These are phyloP conservation scores for Dendrolimus kikuchii DNA, from an alignment of 1,140 invertebrate genomes.

Conservation along the genomic window DNA sequence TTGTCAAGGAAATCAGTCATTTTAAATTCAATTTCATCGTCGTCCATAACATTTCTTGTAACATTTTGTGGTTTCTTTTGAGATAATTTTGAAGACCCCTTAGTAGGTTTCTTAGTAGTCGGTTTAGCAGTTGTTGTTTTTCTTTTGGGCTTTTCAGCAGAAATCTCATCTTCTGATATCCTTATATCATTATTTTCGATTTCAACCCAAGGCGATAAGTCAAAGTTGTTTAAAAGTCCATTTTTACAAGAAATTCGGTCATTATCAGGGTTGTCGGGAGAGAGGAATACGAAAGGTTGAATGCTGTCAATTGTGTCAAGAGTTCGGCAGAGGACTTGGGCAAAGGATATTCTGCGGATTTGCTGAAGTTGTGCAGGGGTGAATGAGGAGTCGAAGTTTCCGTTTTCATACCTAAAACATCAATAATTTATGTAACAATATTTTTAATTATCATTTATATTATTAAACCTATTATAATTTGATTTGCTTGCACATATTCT, in stretches of 20 bases:
- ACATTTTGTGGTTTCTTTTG: conserved; percentile 19
- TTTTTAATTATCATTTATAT: conserved; percentile 4
- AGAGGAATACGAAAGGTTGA: conserved; percentile 84
- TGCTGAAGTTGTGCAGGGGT: conserved; percentile 89
- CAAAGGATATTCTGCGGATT: conserved; percentile 84
- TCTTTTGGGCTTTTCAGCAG: conserved; percentile 29
- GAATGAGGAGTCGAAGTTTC: conserved; percentile 81
- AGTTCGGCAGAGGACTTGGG: conserved; percentile 90
- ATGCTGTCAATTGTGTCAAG: conserved; percentile 81
- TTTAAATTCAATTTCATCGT: conserved; percentile 14
- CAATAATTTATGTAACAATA: no score
- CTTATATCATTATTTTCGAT: conserved; percentile 51
- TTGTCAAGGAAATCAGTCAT: conserved; percentile 31
- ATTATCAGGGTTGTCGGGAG: conserved; percentile 76
- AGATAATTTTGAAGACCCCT: neutral
- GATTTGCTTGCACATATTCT: neutral
- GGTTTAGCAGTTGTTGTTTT: conserved; percentile 31
- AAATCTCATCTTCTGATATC: conserved; percentile 34
- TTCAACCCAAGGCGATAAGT: conserved; percentile 77
- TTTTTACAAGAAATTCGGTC: conserved; percentile 79
- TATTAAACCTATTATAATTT: neutral
- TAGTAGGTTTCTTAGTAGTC: conserved; percentile 20
- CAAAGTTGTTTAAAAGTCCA: conserved; percentile 80
- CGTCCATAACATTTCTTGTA: conserved; percentile 16
- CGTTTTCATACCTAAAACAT: conserved; percentile 81